Evolutionary conservation across 2,113 vertebrate species (phyloP), one percentile per base, ranked within the genome.

Genomic region (Cynocephalus volans): DNA sequence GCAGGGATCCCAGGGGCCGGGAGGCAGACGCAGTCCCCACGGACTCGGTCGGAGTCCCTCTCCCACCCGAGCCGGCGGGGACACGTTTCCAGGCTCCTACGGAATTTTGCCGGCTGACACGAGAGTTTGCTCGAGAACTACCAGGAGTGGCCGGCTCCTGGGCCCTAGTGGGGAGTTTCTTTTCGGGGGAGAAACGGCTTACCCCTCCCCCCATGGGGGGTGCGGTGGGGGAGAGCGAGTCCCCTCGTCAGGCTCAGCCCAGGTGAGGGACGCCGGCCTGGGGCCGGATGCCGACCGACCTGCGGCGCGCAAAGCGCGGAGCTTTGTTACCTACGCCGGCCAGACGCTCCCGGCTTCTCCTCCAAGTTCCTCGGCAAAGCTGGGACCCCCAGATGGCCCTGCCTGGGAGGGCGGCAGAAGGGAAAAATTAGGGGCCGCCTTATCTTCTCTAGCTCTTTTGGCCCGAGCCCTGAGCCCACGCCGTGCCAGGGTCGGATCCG

Each of bases 291-390:
- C 72, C 4, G 56, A 58, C 60, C 56, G 91, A 88, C 62, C 72
- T 95, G 90, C 52, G 80, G 85, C 91, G 75, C 91, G 69, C 96
- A 1, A 64, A 58, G 93, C 75, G 45, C 79, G 58, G 95, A 97
- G 93, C 96, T 97, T 97, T 97, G 97, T 98, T 96, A 88, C 93
- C 96, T 69, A 80, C 73, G 76, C 58, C 52, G 58, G 77, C 77
- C 92, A 24, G 65, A 33, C 41, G 62, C 84, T 60, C 88, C 75
- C 33, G 33, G 90, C 70, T 90, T 65, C 88, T 90, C 80, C 72
- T 70, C 54, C 95, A 81, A 92, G 96, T 93, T 95, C 77, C 97
- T 8, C 52, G 88, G 88, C 95, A 62, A 56, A 81, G 76, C 94
- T 58, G 77, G 67, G 67, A 96, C 90, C 72, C 72, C 80, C 41